Evolutionary conservation across 2,797 vertebrate species (phyloP), one percentile per base, ranked within the genome.

Genomic region (Argya squamiceps): DNA sequence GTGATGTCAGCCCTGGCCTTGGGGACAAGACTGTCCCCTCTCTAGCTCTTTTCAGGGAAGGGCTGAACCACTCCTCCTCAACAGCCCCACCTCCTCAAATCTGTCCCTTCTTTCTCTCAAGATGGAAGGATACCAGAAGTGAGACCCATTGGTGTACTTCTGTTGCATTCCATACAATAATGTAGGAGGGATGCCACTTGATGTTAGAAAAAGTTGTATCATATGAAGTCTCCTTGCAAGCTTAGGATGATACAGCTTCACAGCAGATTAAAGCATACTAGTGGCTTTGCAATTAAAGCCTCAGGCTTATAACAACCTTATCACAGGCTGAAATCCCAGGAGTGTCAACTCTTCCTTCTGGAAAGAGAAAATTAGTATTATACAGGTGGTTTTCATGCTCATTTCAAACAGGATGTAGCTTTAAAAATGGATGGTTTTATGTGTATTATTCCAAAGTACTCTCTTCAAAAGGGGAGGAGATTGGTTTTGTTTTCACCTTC

Each of bases 171-270:
- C 22, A 15, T 6, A 16, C 24, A 27, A 4, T 16, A 26, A 59
- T 0, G 1, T 4, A 39, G 17, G 15, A 84, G 46, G 50, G 34
- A 17, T 22, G 6, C 14, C 52, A 16, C 43, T 41, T 12, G n/a
- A 70, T 22, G 1, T 16, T 62, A 62, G 37, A 52, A 65, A n/a
- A 43, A 39, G n/a, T 12, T 32, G 4, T 23, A 17, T 16, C 8
- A 5, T 23, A 30, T n/a, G 60, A 67, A 67, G 36, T 18, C 55
- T 76, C 27, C 21, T 15, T 58, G 36, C 65, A 77, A 65, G 56
- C 19, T 15, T 10, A 27, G 60, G 69, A 26, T 20, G 12, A 30
- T 27, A 27, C 46, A 80, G 44, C 27, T 59, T 46, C 30, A 14
- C 4, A 73, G 39, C 24, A 74, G n/a, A 67, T 44, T 0, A 10